A percentile compares a stretch with the other conserved stretches of the same genome.
Conservation (phyloP, 2,888 invertebrate species). For the Dichetophora obliterata region DNA sequence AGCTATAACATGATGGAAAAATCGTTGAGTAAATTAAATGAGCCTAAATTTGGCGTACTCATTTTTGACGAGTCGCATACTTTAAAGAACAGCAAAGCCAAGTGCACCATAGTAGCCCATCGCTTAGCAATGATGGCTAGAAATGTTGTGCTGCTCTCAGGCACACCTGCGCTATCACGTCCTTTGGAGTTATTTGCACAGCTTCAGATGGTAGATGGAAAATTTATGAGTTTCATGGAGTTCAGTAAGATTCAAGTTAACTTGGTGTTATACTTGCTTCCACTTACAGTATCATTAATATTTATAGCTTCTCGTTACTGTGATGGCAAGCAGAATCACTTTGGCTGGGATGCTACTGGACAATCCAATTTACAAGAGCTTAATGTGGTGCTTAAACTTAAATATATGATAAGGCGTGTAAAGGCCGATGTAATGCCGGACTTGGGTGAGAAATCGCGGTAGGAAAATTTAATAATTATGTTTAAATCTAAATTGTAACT, state of each 20-base stretch:
- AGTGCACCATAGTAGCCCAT: slow-evolving; percentile 77
- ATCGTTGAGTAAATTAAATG: slow-evolving; percentile 72
- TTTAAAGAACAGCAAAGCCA: slow-evolving; percentile 87
- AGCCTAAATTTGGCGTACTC: slow-evolving; percentile 79
- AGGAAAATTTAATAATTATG: too few species aligned
- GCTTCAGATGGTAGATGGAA: slow-evolving; percentile 79
- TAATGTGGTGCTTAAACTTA: slow-evolving; percentile 78
- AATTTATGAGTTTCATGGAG: slow-evolving; percentile 75
- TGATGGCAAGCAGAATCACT: slow-evolving; percentile 80
- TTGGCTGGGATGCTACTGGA: slow-evolving; percentile 91
- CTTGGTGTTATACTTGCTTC: slow-evolving; percentile 8
- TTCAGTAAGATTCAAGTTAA: slow-evolving; percentile 70
- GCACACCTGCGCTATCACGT: slow-evolving; percentile 94
- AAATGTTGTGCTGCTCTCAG: slow-evolving; percentile 86
- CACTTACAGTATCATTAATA: slow-evolving; percentile 62
- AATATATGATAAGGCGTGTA: slow-evolving; percentile 89
- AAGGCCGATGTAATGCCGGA: slow-evolving; percentile 88
- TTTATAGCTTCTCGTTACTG: slow-evolving; percentile 83
- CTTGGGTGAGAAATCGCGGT: slow-evolving; percentile 81
- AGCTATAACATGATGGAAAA: slow-evolving; percentile 90
- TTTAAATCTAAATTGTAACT: not conserved
- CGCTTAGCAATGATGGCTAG: slow-evolving; percentile 74
- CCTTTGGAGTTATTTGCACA: slow-evolving; percentile 93
- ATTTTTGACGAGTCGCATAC: slow-evolving; percentile 95
- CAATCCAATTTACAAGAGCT: slow-evolving; percentile 89